A percentile compares a stretch with the other conserved stretches of the same genome.
Conservation (phyloP, 2,888 invertebrate species). For the Biston betularia region DNA sequence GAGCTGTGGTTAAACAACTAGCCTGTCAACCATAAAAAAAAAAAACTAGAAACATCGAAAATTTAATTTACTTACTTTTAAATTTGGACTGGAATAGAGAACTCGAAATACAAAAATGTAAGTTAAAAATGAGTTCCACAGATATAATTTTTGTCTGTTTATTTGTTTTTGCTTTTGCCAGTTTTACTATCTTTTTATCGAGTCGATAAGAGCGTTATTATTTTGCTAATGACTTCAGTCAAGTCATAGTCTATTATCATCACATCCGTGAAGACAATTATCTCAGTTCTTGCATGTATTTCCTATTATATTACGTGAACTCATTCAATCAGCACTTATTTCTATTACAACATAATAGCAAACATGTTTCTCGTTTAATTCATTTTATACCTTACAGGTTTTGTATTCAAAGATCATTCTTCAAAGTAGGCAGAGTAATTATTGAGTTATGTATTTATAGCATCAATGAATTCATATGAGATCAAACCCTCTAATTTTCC, state of each 20-base stretch:
- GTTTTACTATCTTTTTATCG: too few species aligned
- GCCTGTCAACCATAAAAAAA: too few species aligned
- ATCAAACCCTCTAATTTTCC: conserved; percentile 69
- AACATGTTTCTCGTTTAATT: conserved; percentile 11
- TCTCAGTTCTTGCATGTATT: conserved; percentile 18
- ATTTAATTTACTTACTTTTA: too few species aligned
- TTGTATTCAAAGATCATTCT: conserved; percentile 22
- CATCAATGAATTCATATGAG: conserved; percentile 63
- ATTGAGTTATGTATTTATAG: conserved; percentile 49
- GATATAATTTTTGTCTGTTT: too few species aligned
- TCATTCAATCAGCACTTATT: conserved; percentile 32
- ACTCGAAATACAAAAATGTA: too few species aligned
- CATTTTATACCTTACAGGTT: not conserved
- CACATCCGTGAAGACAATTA: conserved; percentile 16
- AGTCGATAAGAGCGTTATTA: too few species aligned
- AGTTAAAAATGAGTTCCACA: too few species aligned
- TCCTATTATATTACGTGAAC: conserved; percentile 34
- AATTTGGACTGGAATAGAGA: too few species aligned
- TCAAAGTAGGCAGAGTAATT: conserved; percentile 16
- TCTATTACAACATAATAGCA: conserved; percentile 37
- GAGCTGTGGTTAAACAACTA: too few species aligned
- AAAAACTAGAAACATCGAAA: too few species aligned
- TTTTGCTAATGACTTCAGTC: too few species aligned
- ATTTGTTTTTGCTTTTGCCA: too few species aligned
- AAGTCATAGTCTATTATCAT: conserved; percentile 1